These are phyloP conservation scores for Carcharodon carcharias DNA, from an alignment of 2,797 vertebrate genomes.

Conservation along the genomic window DNA sequence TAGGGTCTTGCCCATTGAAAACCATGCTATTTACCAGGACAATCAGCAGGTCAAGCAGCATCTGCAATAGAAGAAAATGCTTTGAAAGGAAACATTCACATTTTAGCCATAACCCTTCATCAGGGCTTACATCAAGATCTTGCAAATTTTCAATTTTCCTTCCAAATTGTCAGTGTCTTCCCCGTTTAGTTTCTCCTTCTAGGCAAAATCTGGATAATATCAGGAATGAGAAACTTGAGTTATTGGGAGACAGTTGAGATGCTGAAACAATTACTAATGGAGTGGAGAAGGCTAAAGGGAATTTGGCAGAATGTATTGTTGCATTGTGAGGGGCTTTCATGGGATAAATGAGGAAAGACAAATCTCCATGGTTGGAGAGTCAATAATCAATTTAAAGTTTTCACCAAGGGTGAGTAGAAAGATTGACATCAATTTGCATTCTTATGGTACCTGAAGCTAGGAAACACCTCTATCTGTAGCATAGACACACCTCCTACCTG, in stretches of 20 bases:
- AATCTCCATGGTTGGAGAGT: not conserved
- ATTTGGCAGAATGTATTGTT: not conserved
- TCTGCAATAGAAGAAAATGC: not conserved
- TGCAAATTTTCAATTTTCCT: not conserved
- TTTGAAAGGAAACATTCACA: not conserved
- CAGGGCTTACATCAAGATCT: not conserved
- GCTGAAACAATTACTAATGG: not conserved
- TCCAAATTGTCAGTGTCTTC: not conserved
- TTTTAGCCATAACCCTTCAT: not conserved
- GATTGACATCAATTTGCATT: not conserved
- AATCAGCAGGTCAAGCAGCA: not conserved
- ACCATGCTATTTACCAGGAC: not conserved
- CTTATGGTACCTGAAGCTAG: not conserved
- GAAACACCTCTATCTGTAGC: not conserved
- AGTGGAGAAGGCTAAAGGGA: not conserved
- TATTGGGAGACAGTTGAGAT: not conserved
- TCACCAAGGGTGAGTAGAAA: not conserved
- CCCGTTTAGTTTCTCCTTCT: not conserved
- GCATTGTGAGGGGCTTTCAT: not conserved
- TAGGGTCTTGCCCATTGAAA: not conserved
- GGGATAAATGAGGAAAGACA: not conserved
- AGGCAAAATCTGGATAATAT: not conserved
- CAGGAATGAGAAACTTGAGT: not conserved
- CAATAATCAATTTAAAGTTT: not conserved
- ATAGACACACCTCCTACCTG: not conserved